Percentiles rank a stretch among this genome's conserved stretches.
These are phyloP conservation scores for Mythimna vitellina DNA, from an alignment of 2,888 invertebrate genomes.

Conservation along the genomic window DNA sequence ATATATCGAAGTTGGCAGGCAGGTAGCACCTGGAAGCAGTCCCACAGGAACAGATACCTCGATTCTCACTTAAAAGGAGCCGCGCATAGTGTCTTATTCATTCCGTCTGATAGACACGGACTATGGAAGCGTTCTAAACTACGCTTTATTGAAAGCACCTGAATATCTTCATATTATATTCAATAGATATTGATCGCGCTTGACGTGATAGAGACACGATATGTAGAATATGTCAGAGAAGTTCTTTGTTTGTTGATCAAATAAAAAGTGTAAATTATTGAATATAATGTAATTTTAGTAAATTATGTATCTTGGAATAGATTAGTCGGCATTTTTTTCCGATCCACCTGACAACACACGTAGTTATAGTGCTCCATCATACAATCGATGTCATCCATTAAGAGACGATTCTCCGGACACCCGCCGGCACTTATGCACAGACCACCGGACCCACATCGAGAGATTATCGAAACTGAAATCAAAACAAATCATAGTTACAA, in stretches of 20 bases:
- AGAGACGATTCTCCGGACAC: constrained; percentile 67
- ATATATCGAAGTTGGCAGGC: constrained; percentile 26
- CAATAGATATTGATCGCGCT: constrained; percentile 42
- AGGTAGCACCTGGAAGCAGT: constrained; percentile 36
- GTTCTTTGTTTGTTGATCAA: neutral
- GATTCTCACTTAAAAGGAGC: constrained; percentile 56
- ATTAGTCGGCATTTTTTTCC: constrained; percentile 63
- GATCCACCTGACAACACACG: constrained; percentile 70
- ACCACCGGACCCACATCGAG: constrained; percentile 63
- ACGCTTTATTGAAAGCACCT: constrained; percentile 17
- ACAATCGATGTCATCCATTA: constrained; percentile 63
- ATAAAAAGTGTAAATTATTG: neutral
- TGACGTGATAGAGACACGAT: constrained; percentile 15
- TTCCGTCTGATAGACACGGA: constrained; percentile 46
- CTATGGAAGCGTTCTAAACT: constrained; percentile 33
- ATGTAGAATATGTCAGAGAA: neutral
- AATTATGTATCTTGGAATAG: constrained; percentile 57
- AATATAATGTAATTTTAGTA: neutral
- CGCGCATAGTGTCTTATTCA: constrained; percentile 64
- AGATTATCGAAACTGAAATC: constrained; percentile 55
- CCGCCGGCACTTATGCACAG: constrained; percentile 69
- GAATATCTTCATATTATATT: constrained; percentile 41
- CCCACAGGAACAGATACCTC: constrained; percentile 55
- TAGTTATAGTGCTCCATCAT: constrained; percentile 49
- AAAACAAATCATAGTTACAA: constrained; percentile 11